A percentile compares a stretch with the other conserved stretches of the same genome.
Evolutionary conservation across 37 sponge, comb jelly and placozoan species (phyloP).

Genomic region (Crambe crambe): DNA sequence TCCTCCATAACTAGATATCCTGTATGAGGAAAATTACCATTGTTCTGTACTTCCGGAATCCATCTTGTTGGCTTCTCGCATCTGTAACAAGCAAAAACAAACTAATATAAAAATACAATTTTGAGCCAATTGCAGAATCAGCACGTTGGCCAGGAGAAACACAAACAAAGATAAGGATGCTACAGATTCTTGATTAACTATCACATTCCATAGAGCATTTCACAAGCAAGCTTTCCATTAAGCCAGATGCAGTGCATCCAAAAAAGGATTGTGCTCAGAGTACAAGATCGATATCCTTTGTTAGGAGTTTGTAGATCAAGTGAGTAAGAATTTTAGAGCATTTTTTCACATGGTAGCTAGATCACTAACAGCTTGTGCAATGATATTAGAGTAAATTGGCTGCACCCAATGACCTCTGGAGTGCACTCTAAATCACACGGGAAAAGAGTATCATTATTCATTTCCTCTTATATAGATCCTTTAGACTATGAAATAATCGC

Average conservation of each 20-base stretch:
- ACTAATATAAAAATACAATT: too few species aligned
- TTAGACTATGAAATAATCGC: too few species aligned
- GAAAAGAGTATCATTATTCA: too few species aligned
- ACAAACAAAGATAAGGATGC: background rate
- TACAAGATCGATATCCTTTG: background rate
- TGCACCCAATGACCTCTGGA: too few species aligned
- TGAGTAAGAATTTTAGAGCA: constrained; percentile 1
- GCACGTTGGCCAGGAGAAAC: background rate
- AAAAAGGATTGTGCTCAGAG: constrained; percentile 9
- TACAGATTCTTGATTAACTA: background rate
- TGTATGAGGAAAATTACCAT: background rate
- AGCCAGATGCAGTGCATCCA: background rate
- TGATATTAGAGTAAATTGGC: too few species aligned
- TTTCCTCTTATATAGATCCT: too few species aligned
- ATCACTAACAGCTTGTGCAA: constrained; percentile 5
- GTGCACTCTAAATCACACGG: too few species aligned
- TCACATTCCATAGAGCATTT: background rate
- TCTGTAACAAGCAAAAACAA: background rate
- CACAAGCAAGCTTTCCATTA: constrained; percentile 3
- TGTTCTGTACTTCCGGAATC: constrained; percentile 10
- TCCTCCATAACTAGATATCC: too few species aligned
- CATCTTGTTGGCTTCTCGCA: background rate
- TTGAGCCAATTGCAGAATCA: background rate
- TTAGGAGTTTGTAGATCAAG: constrained; percentile 10
- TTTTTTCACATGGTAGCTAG: constrained; percentile 19